Conservation (phyloP, 2,113 vertebrate species). For the Jaculus jaculus region DNA sequence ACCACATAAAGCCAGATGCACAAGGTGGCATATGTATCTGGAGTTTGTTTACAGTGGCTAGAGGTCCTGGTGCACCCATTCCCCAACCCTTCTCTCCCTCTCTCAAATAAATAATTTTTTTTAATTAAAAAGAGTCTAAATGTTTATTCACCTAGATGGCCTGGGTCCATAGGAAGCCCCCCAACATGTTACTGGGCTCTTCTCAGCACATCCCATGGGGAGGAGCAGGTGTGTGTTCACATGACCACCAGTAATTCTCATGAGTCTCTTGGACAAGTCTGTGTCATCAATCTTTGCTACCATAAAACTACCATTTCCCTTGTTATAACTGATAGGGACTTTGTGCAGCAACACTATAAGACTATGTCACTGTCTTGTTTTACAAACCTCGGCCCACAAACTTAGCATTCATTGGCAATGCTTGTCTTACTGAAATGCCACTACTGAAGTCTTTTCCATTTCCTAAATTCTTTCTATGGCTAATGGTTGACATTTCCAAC, state of each 20-base stretch:
- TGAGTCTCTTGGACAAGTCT: not conserved
- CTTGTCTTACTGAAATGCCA: not conserved
- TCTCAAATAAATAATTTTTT: too few species aligned
- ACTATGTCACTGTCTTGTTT: not conserved
- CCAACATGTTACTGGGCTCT: not conserved
- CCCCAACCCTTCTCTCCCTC: too few species aligned
- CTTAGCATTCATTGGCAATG: not conserved
- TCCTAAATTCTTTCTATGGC: not conserved
- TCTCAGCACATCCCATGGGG: not conserved
- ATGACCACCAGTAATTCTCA: not conserved
- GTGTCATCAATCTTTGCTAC: not conserved
- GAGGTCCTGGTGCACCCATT: too few species aligned
- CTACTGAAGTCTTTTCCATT: not conserved
- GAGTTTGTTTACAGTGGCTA: too few species aligned
- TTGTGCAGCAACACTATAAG: conserved; percentile 22
- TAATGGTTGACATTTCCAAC: not conserved
- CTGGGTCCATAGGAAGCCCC: not conserved
- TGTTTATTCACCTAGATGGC: not conserved
- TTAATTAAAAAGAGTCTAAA: not conserved
- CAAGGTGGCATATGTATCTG: too few species aligned
- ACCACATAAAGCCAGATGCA: too few species aligned
- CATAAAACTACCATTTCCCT: not conserved
- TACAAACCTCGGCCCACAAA: not conserved
- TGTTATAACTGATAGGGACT: not conserved
- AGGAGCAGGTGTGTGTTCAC: not conserved